Conservation (phyloP, 2,888 invertebrate species). For the Hemithea aestivaria region DNA sequence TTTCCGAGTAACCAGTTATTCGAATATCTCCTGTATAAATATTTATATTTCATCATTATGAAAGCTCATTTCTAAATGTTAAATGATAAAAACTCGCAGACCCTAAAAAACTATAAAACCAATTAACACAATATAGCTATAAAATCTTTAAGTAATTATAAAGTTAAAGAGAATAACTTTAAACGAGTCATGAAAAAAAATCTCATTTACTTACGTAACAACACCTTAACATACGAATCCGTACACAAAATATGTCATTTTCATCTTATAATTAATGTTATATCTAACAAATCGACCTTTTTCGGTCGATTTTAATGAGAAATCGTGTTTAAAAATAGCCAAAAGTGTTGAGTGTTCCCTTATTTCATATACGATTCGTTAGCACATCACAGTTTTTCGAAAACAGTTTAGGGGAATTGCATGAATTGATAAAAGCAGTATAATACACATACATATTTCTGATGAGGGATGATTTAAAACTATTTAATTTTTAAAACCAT, state of each 20-base stretch:
- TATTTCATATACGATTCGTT: slow-evolving; percentile 46
- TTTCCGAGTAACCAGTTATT: too few species aligned
- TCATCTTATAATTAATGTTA: slow-evolving; percentile 46
- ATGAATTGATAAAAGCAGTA: slow-evolving; percentile 36
- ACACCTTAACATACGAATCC: slow-evolving; percentile 39
- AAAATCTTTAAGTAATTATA: slow-evolving; percentile 59
- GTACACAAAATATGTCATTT: slow-evolving; percentile 77
- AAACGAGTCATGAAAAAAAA: slow-evolving; percentile 49
- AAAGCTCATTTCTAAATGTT: background rate
- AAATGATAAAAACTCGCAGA: slow-evolving; percentile 26
- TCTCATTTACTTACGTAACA: slow-evolving; percentile 34
- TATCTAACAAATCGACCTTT: slow-evolving; percentile 19
- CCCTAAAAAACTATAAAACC: slow-evolving; percentile 37
- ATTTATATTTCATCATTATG: slow-evolving; percentile 3
- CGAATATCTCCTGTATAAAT: too few species aligned
- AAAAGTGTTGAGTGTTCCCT: slow-evolving; percentile 34
- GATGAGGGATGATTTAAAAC: too few species aligned
- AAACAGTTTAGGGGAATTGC: slow-evolving; percentile 48
- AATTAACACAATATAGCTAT: slow-evolving; percentile 53
- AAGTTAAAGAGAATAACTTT: slow-evolving; percentile 66
- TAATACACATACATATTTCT: too few species aligned
- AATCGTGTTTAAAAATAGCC: slow-evolving; percentile 26
- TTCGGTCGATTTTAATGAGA: slow-evolving; percentile 22
- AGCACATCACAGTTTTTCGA: slow-evolving; percentile 70
- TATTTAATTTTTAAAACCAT: too few species aligned